Evolutionary conservation across 2,797 vertebrate species (phyloP), one percentile per base, ranked within the genome.

Genomic region (Helicolenus hilgendorfi): DNA sequence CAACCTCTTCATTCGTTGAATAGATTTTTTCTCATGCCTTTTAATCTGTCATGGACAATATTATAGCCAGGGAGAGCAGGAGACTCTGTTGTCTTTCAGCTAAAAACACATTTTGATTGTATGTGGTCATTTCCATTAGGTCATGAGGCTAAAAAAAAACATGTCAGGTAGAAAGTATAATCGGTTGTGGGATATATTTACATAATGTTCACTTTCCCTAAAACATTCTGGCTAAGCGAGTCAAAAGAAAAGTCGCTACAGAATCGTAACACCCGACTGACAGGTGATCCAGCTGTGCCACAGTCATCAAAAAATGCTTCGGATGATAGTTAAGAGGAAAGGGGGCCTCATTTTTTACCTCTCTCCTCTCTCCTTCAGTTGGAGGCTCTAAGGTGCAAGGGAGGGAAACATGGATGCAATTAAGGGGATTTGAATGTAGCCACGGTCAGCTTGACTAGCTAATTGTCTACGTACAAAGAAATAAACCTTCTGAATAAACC

Each of bases 201-300:
- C 3, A 63, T 64, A 7, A 64, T 77, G 11, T 72, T n/a, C 7
- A 31, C 36, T 56, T 38, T 36, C 11, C 15, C n/a, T 4, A 45
- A 45, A 26, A 33, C 11, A 11, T 5, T 22, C 38, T 45, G 18
- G n/a, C n/a, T 11, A 18, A 18, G 15, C 18, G 15, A 33, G n/a
- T 60, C 11, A 62, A 45, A 18, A 45, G 41, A 45, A 36, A 27
- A 63, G 29, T 63, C 11, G 1, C 38, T 15, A 3, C 29, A 27
- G 67, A 63, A 9, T 6, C 1, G 1, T n/a, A 38, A 63, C 20
- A 55, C 22, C 53, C 4, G 11, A 59, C 27, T 75, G 79, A 49
- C 71, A 74, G 36, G 36, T 68, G 63, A 81, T 68, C 53, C 45
- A 55, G 22, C 79, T 45, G 75, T 77, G 49, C 33, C 3, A 22